Percentiles rank a stretch among this genome's conserved stretches.
Conservation (phyloP, 2,888 invertebrate species). For the Eupeodes latifasciatus region DNA sequence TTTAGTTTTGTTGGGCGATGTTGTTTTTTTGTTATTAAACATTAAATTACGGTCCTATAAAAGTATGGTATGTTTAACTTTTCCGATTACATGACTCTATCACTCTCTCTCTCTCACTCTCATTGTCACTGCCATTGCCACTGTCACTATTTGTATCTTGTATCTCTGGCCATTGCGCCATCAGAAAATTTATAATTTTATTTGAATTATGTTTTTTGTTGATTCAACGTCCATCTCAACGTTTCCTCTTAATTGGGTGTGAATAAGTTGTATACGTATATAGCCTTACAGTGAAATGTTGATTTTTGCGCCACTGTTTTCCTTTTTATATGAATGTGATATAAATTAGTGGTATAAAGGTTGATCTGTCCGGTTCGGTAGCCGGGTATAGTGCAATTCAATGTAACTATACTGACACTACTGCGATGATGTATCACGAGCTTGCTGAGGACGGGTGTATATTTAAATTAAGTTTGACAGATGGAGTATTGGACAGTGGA, state of each 20-base stretch:
- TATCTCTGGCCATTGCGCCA: background rate
- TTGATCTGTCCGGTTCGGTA: background rate
- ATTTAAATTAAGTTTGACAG: constrained; percentile 28
- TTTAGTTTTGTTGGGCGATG: background rate
- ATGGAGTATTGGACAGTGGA: constrained; percentile 4
- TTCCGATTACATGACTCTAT: background rate
- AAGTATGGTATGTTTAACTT: background rate
- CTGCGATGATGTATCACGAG: background rate
- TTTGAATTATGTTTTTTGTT: constrained; percentile 38
- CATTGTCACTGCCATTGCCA: background rate
- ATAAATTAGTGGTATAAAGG: background rate
- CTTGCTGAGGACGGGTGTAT: no score
- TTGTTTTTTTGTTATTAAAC: constrained; percentile 21
- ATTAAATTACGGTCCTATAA: constrained; percentile 3
- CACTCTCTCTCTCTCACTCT: background rate
- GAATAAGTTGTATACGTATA: constrained; percentile 57
- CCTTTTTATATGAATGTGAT: background rate
- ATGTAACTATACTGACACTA: background rate
- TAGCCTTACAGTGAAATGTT: constrained; percentile 47
- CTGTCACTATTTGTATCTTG: background rate
- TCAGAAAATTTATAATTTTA: constrained; percentile 32
- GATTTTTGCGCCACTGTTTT: constrained; percentile 30
- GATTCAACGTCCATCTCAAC: constrained; percentile 50
- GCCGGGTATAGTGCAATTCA: background rate
- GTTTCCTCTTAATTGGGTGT: constrained; percentile 75